A percentile compares a stretch with the other conserved stretches of the same genome.
Evolutionary conservation across 92 coral and sea anemone genomes (phyloP).

Genomic region (Hydrozoanthus gracilis): DNA sequence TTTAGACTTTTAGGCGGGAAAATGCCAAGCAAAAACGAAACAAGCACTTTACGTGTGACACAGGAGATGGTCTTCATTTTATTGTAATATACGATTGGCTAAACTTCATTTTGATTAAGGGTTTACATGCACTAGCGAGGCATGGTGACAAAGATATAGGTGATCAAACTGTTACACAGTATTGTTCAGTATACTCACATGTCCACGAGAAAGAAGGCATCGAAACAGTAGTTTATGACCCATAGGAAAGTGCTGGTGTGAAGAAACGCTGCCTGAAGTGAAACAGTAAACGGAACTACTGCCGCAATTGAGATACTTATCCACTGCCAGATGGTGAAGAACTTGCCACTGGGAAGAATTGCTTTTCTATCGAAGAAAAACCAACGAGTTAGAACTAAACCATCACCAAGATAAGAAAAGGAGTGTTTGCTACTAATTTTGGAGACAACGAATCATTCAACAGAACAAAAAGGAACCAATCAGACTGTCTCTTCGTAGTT

Average conservation of each 20-base stretch:
- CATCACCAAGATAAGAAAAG: not conserved
- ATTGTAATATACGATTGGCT: too few relatives aligned
- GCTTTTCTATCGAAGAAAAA: conserved; percentile 54
- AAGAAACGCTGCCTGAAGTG: conserved; percentile 79
- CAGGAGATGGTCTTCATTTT: too few relatives aligned
- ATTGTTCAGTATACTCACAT: conserved; percentile 64
- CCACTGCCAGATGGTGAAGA: conserved; percentile 73
- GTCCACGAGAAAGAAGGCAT: conserved; percentile 72
- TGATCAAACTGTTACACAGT: too few relatives aligned
- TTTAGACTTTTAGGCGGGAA: too few relatives aligned
- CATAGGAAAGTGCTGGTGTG: conserved; percentile 74
- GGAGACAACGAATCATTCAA: too few relatives aligned
- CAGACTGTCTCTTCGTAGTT: too few relatives aligned
- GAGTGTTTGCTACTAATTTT: too few relatives aligned
- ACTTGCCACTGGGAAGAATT: conserved; percentile 59
- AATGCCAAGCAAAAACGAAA: too few relatives aligned
- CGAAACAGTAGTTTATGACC: conserved; percentile 79
- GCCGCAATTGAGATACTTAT: conserved; percentile 62
- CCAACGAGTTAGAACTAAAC: not conserved
- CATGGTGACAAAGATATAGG: not conserved
- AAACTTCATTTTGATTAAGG: too few relatives aligned
- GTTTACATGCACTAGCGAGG: too few relatives aligned
- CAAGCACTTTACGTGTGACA: too few relatives aligned
- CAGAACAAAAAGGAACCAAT: too few relatives aligned
- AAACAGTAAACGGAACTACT: conserved; percentile 63